Evolutionary conservation across 1,140 invertebrate genomes (phyloP), one percentile per base, ranked within the genome.

Genomic region (Leptopilina boulardi): DNA sequence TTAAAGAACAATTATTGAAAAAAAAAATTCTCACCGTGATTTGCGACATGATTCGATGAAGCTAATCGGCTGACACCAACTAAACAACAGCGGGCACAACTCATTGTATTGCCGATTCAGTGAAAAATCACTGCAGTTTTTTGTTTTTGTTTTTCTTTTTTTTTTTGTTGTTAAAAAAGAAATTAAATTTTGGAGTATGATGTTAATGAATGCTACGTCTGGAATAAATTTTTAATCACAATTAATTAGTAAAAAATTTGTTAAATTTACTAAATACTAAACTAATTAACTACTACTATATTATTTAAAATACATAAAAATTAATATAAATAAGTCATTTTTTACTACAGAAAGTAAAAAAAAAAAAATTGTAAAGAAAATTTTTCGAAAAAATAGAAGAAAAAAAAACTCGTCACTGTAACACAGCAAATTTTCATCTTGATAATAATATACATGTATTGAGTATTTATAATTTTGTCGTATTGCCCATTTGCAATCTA

Each of bases 11-110:
- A 70, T 70, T 38, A n/a, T 6, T 23, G 11, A 26, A 66, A 15
- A 66, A 15, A 30, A 34, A 80, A 77, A 38, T n/a, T 82, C 83
- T 88, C 71, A 91, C 90, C 87, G 80, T 90, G 86, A 85, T 88
- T 89, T 56, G 86, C 82, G 47, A 90, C 86, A 78, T 91, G 87
- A 83, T 87, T 89, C 5, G 88, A 87, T 8, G 88, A 86, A 75
- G 86, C 89, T 77, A 91, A 78, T 77, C 90, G 88, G 44, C 87
- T 87, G 15, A 87, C 89, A 47, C 85, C 86, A 71, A 90, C 87
- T 75, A 91, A 83, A 75, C 90, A 91, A 74, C 90, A 91, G 54
- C 90, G 87, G 56, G 90, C 89, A 70, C 88, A 88, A 77, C 90
- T 91, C 90, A 91, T 91, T 70, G 72, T n/a, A n/a, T 85, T 82